Evolutionary conservation across 2,888 invertebrate species (phyloP).

Genomic region (Sinhomidia bicolor): DNA sequence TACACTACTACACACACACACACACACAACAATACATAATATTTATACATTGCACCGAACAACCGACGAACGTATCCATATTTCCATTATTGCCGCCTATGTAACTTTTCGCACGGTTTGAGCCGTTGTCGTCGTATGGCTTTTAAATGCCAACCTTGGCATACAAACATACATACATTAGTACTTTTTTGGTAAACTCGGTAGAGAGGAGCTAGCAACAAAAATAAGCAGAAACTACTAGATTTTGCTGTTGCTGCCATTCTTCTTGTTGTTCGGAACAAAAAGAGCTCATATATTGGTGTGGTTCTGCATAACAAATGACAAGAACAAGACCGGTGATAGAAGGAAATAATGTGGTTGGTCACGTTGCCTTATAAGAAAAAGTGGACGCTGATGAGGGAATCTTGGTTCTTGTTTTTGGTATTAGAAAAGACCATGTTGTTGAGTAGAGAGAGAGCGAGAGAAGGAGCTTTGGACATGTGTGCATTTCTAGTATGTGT

Average conservation of each 20-base stretch:
- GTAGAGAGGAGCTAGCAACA: background rate
- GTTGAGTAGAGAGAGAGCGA: background rate
- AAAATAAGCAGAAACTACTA: background rate
- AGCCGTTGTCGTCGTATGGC: slow-evolving; percentile 6
- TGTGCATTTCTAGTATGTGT: background rate
- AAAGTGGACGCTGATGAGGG: background rate
- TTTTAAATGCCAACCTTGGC: slow-evolving; percentile 67
- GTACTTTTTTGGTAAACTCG: background rate
- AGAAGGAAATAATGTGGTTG: slow-evolving; percentile 61
- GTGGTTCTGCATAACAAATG: slow-evolving; percentile 12
- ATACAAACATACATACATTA: slow-evolving; percentile 63
- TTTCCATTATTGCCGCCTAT: slow-evolving; percentile 9
- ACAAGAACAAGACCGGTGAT: slow-evolving; percentile 37
- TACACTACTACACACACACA: background rate
- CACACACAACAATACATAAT: slow-evolving; percentile 1
- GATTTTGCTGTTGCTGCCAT: slow-evolving; percentile 18
- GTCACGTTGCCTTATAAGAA: slow-evolving; percentile 64
- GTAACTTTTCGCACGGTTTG: slow-evolving; percentile 31
- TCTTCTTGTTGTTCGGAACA: slow-evolving; percentile 8
- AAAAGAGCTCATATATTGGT: background rate
- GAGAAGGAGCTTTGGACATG: background rate
- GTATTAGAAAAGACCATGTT: too few relatives aligned
- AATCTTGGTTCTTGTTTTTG: slow-evolving; percentile 13
- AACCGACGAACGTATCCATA: background rate
- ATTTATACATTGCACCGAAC: background rate